Base-by-base conservation (phyloP, 2,113 vertebrate species). In the Thinocorus orbignyianus region DNA sequence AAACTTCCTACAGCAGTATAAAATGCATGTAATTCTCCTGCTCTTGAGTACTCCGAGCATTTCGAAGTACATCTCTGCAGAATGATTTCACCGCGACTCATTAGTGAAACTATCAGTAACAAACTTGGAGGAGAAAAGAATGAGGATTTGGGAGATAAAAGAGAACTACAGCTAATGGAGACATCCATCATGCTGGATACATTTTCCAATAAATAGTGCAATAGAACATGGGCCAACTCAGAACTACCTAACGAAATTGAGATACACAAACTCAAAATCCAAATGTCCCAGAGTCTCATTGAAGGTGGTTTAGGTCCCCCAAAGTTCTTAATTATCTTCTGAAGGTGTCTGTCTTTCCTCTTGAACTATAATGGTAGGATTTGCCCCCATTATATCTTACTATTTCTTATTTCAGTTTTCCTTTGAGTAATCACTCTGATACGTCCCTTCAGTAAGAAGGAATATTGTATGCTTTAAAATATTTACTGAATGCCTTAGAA, bases 401-500 rank as follows among this genome's bases (percentile, higher is more conserved):
- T 77, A 77, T 71, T 83, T 87, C 41, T 73, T 82, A 17, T 82
- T 87, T 93, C 46, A 55, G 13, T 76, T 94, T 71, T 77, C 62
- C 58, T 86, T 82, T 88, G 46, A 73, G 60, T 54, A 82, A 85
- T 80, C 28, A 65, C 39, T 84, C 55, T 65, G 11, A 42, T 82
- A 28, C n/a, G 17, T 90, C 44, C n/a, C 62, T 85, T 82, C 58
- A 77, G 49, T 52, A 76, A 88, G 26, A 10, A 88, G 39, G 57
- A 84, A 69, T 7, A 1, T 37, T 46, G 13, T n/a, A 79, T 46
- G 35, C 69, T 92, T 95, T 78, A 65, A 91, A 92, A 87, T 61
- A 70, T 94, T 94, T 95, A 86, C 58, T 72, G 62, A 90, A 66
- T 60, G 13, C 62, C 48, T 96, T 83, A 86, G 39, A 80, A 73